Evolutionary conservation across 64 coral and sea anemone genomes (phyloP).

Genomic region (Montipora cactus): DNA sequence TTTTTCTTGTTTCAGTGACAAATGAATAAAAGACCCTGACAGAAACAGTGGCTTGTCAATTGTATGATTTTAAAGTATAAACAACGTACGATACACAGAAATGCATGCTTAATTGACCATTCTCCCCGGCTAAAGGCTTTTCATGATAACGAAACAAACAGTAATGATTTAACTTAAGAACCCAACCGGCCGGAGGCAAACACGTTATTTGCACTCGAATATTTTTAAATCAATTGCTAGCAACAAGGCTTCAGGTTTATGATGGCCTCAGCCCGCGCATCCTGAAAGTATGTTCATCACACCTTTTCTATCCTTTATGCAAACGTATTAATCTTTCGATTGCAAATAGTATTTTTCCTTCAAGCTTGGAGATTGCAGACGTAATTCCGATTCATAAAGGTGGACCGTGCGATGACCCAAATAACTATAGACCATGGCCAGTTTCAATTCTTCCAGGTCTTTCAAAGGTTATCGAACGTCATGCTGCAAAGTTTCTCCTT

Average conservation of each 20-base stretch:
- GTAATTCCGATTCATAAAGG: slow-evolving; percentile 8
- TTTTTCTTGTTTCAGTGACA: too few species aligned
- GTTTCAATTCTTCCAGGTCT: slow-evolving; percentile 14
- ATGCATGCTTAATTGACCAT: too few species aligned
- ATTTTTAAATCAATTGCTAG: slow-evolving; percentile 18
- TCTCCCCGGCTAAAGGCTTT: too few species aligned
- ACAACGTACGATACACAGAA: too few species aligned
- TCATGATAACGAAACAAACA: too few species aligned
- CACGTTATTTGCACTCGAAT: background rate
- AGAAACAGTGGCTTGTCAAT: too few species aligned
- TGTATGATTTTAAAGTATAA: too few species aligned
- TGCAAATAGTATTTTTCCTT: background rate
- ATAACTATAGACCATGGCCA: slow-evolving; percentile 19
- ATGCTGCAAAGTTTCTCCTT: background rate
- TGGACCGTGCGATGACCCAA: slow-evolving; percentile 8
- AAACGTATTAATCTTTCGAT: slow-evolving; percentile 13
- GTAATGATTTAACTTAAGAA: too few species aligned
- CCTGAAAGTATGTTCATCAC: background rate
- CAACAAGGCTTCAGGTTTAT: slow-evolving; percentile 24
- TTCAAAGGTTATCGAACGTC: slow-evolving; percentile 6
- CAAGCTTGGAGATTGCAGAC: slow-evolving; percentile 6
- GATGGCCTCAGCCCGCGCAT: slow-evolving; percentile 12
- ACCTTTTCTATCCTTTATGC: background rate
- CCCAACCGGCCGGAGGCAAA: too few species aligned
- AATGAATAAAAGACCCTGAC: too few species aligned